phyloP scores from a whole-genome alignment of 1,140 invertebrate genomes.

The Holcopasites calliopsidis region DNA sequence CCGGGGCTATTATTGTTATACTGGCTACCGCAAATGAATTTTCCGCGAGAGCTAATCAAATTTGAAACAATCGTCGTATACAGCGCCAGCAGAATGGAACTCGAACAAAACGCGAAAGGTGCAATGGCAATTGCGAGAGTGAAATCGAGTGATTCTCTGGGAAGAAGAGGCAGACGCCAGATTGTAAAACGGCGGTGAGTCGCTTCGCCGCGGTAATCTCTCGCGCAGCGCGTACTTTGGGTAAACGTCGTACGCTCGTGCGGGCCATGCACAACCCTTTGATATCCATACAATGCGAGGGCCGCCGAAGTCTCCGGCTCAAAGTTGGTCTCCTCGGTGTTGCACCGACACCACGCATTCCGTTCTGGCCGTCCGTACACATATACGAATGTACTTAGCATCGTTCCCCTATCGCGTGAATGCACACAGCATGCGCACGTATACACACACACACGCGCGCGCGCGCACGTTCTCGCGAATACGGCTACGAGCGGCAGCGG shows the following conservation, averaged over 20 bases:
- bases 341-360: background rate
- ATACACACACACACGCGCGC: background rate
- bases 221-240: background rate
- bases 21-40: no score
- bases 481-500: conserved; percentile 59
- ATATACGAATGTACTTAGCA: no score
- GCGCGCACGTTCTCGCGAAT: conserved; percentile 17
- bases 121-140: background rate
- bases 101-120: no score
- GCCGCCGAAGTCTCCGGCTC: conserved; percentile 28
- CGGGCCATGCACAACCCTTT: conserved; percentile 57
- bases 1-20: no score
- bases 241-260: conserved; percentile 20
- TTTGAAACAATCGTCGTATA: background rate
- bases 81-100: no score
- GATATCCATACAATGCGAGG: conserved; percentile 68
- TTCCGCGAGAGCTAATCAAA: no score
- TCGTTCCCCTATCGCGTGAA: background rate
- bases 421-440: background rate
- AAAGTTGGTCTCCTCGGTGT: background rate
- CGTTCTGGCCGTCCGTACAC: background rate
- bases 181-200: conserved; percentile 20
- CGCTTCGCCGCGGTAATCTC: conserved; percentile 25
- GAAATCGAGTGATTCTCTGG: background rate
- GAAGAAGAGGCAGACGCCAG: background rate